These are phyloP conservation scores for Sussaba pulchella DNA, from an alignment of 2,888 invertebrate species.

Conservation along the genomic window DNA sequence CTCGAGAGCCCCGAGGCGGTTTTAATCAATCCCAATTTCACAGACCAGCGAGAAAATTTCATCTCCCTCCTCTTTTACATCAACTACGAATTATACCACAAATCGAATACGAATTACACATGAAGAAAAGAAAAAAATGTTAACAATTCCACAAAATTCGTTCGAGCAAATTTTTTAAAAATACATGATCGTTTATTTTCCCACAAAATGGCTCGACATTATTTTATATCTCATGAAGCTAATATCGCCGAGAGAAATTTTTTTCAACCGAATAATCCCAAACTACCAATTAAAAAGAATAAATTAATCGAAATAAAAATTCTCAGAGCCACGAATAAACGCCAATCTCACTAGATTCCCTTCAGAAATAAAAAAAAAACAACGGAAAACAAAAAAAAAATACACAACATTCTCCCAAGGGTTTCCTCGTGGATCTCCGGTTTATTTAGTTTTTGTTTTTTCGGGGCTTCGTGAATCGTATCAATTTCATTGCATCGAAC, in stretches of 20 bases:
- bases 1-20: not conserved
- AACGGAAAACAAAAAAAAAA: not conserved
- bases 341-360: not conserved
- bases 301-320: no score
- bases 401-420: not conserved
- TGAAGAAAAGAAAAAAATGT: no score
- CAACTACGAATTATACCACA: not conserved
- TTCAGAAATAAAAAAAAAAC: no score
- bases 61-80: no score
- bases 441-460: not conserved
- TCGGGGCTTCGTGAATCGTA: slow-evolving; percentile 12
- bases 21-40: slow-evolving; percentile 1
- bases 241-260: no score
- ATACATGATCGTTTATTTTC: no score
- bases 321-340: not conserved
- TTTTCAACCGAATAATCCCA: no score
- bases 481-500: slow-evolving; percentile 54
- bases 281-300: no score
- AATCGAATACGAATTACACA: not conserved
- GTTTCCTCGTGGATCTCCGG: not conserved
- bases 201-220: no score
- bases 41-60: not conserved
- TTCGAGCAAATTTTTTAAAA: no score
- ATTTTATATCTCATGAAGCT: no score
- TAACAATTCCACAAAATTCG: no score